A percentile compares a stretch with the other conserved stretches of the same genome.
phyloP scores from a whole-genome alignment of 2,888 invertebrate genomes.

The Rhogogaster chlorosoma region DNA sequence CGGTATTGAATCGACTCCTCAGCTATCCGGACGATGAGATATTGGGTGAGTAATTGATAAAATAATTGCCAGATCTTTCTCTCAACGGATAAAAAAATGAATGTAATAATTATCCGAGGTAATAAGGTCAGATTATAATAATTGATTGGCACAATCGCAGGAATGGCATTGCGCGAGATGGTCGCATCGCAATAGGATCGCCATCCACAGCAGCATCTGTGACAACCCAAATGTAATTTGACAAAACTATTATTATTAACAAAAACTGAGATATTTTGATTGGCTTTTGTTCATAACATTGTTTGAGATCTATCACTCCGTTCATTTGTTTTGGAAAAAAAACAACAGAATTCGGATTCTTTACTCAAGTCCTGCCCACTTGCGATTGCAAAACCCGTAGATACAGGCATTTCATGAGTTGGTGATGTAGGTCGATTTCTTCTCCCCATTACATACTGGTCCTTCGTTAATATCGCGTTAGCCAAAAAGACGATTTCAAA shows the following conservation, averaged over 20 bases:
- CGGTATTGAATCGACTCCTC: slow-evolving; percentile 88
- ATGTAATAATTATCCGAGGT: background rate
- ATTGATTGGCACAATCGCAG: background rate
- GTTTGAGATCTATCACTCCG: background rate
- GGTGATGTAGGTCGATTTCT: background rate
- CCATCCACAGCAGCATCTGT: background rate
- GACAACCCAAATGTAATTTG: slow-evolving; percentile 10
- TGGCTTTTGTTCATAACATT: background rate
- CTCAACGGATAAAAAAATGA: background rate
- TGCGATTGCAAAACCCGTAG: background rate
- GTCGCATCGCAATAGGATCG: background rate
- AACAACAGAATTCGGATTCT: background rate
- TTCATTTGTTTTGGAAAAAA: background rate
- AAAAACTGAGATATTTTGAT: background rate
- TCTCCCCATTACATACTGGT: background rate
- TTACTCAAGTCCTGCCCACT: background rate
- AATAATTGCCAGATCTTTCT: background rate
- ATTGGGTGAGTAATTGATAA: slow-evolving; percentile 79
- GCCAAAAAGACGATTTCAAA: too few relatives aligned
- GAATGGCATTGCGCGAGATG: background rate
- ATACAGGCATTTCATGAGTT: background rate
- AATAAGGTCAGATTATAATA: background rate
- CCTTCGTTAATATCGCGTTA: background rate
- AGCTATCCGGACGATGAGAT: slow-evolving; percentile 87
- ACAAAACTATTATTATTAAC: background rate